Evolutionary conservation across 2,888 invertebrate genomes (phyloP), one percentile per base, ranked within the genome.

Genomic region (Lacanobia wlatinum): DNA sequence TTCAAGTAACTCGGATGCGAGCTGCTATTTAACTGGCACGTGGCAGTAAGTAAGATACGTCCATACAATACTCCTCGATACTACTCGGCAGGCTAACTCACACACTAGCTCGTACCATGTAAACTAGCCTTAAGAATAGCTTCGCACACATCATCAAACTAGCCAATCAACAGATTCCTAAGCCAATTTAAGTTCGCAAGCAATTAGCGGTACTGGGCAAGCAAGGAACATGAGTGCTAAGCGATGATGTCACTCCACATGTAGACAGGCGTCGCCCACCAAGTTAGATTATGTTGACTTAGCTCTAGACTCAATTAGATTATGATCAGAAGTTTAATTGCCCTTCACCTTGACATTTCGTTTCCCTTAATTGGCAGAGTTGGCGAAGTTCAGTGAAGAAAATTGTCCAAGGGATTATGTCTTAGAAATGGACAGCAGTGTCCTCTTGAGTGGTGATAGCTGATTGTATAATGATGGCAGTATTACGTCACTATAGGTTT

Each of bases 301-400:
- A 56, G 55, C 52, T 60, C 58, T 55, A 55, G 70, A 70, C 76
- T 67, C 71, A 78, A 78, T 82, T 76, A 74, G 66, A 83, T 82
- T 82, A 73, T 82, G 69, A 70, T 58, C 62, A 61, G 18, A 63
- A 78, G 46, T 76, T 73, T 68, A 76, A 79, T 76, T 83, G 59
- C 21, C 65, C 56, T 69, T 79, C 43, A 60, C 58, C 69, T 72
- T 74, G 73, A 69, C 28, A 52, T 77, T 73, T 68, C 6, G 18
- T 63, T 65, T 21, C 0, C 38, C 28, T 12, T 71, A 72, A 68
- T 82, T 77, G 56, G 53, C 23, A 16, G 18, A 65, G 40, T 77
- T 70, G n/a, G 21, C 12, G 12, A 53, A 69, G 73, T 56, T 63
- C 21, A 46, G 38, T 63, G n/a, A 21, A 21, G 60, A 73, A 59